Evolutionary conservation across 2,113 vertebrate genomes (phyloP).

Genomic region (Onychorhynchus coronatus): DNA sequence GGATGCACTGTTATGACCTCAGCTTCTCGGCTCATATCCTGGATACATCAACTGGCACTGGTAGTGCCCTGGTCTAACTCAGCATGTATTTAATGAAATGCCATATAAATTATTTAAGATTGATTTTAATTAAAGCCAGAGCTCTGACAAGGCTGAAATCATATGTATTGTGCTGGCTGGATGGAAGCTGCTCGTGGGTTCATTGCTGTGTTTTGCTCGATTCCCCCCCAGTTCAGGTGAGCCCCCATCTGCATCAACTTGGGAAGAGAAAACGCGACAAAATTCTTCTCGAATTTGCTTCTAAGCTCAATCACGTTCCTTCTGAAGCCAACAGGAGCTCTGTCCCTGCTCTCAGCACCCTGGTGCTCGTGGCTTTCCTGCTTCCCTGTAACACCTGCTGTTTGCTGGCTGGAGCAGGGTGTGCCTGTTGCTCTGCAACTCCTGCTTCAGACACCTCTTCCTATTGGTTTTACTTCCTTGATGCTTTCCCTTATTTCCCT

Average conservation of each 20-base stretch:
- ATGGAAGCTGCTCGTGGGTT: background rate
- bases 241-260: background rate
- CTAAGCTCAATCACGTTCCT: background rate
- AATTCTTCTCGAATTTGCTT: background rate
- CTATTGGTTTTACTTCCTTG: background rate
- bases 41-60: background rate
- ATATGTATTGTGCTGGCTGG: background rate
- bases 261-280: background rate
- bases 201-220: background rate
- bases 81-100: conserved; percentile 4
- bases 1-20: background rate
- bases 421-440: background rate
- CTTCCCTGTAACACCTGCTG: background rate
- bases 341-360: background rate
- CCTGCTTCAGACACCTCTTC: background rate
- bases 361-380: background rate
- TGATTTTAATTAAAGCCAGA: conserved; percentile 40
- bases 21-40: background rate
- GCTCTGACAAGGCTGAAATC: background rate
- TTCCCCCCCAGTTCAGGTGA: background rate
- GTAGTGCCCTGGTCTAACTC: background rate
- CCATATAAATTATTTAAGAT: conserved; percentile 22
- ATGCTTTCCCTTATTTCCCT: background rate
- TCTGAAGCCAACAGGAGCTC: background rate
- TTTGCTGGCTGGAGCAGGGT: background rate